Evolutionary conservation across 2,888 invertebrate species (phyloP).

Genomic region (Orthosia cruda): DNA sequence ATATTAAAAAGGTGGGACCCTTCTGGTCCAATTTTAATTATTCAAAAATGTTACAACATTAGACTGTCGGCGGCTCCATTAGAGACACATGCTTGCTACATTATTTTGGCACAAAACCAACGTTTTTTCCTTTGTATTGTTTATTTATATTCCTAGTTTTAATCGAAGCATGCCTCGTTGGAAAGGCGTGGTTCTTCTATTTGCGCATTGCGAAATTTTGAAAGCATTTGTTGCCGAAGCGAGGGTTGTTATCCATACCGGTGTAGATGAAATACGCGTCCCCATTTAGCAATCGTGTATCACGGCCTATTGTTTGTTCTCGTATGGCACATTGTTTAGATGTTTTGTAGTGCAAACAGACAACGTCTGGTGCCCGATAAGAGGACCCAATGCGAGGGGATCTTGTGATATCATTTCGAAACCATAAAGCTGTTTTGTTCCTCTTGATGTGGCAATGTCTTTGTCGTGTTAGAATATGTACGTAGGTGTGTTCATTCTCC

Average conservation of each 20-base stretch:
- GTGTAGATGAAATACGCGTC: slow-evolving; percentile 69
- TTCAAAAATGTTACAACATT: slow-evolving; percentile 65
- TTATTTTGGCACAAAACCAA: slow-evolving; percentile 78
- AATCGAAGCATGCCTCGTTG: slow-evolving; percentile 42
- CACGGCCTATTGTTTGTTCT: slow-evolving; percentile 77
- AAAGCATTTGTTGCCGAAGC: slow-evolving; percentile 54
- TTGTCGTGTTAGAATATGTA: slow-evolving; percentile 8
- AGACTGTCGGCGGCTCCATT: slow-evolving; percentile 71
- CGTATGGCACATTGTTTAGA: slow-evolving; percentile 79
- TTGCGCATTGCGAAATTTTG: slow-evolving; percentile 64
- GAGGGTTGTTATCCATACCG: slow-evolving; percentile 58
- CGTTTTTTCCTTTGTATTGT: slow-evolving; percentile 56
- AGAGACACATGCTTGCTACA: slow-evolving; percentile 67
- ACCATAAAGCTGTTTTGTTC: slow-evolving; percentile 58
- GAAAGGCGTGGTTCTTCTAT: slow-evolving; percentile 38
- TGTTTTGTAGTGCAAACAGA: slow-evolving; percentile 81
- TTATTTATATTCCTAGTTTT: slow-evolving; percentile 34
- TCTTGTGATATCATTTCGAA: slow-evolving; percentile 65
- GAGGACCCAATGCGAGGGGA: slow-evolving; percentile 72
- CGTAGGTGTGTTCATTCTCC: slow-evolving; percentile 26
- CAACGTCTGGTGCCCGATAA: slow-evolving; percentile 80
- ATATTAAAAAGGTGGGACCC: slow-evolving; percentile 45
- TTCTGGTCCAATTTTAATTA: slow-evolving; percentile 50
- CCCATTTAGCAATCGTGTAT: slow-evolving; percentile 74
- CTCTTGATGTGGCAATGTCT: slow-evolving; percentile 44